Percentiles rank a stretch among this genome's conserved stretches.
Conservation (phyloP, 2,113 vertebrate genomes). For the Cercocebus atys region DNA sequence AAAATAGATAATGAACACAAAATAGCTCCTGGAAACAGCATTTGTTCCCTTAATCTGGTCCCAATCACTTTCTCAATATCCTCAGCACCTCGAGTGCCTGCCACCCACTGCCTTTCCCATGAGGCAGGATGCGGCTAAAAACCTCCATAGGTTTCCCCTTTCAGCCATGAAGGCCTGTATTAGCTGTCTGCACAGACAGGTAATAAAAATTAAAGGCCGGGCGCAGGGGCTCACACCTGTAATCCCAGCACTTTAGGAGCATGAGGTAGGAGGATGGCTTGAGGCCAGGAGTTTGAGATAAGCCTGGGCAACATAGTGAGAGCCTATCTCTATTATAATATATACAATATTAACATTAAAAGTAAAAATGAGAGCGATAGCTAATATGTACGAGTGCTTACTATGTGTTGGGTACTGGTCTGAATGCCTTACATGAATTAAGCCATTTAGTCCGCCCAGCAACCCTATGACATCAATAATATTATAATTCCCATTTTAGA, state of each 20-base stretch:
- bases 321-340: no score
- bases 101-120: neutral
- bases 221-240: no score
- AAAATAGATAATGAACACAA: neutral
- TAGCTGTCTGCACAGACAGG: neutral
- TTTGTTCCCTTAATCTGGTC: neutral
- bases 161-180: neutral
- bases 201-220: neutral
- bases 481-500: neutral
- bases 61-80: neutral
- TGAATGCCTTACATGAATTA: neutral
- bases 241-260: no score
- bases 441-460: neutral
- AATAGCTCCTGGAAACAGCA: neutral
- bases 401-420: fast-evolving
- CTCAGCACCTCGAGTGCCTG: neutral
- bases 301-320: no score
- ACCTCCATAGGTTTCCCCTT: neutral
- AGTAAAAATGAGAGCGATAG: neutral
- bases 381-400: fast-evolving
- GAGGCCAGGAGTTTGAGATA: no score
- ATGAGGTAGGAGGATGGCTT: no score
- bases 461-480: neutral
- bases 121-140: neutral
- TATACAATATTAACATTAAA: no score